phyloP scores from a whole-genome alignment of 2,797 vertebrate genomes.

The Thripadectes ignobilis region DNA sequence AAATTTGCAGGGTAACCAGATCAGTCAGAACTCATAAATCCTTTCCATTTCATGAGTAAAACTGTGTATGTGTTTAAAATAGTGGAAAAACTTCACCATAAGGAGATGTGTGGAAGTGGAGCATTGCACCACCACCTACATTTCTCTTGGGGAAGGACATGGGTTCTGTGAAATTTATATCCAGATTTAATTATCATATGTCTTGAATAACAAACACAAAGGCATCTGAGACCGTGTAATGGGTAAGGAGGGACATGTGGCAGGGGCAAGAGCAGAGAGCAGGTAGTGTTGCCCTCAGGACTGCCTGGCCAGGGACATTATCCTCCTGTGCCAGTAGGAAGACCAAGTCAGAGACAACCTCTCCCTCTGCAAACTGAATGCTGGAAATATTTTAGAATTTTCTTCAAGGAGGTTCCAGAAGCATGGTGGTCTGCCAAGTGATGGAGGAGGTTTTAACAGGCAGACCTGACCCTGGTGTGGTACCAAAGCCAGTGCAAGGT shows the following conservation, averaged over 20 bases:
- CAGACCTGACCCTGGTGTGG: neutral
- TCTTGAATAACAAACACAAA: neutral
- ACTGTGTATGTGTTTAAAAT: neutral
- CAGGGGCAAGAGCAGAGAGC: neutral
- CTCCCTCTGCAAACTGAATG: neutral
- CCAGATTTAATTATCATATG: neutral
- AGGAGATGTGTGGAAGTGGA: neutral
- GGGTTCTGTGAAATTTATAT: neutral
- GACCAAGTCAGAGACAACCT: neutral
- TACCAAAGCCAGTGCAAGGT: neutral
- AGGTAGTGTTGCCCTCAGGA: neutral
- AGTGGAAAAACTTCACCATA: neutral
- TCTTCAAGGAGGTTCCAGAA: neutral
- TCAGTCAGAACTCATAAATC: neutral
- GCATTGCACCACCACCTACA: neutral
- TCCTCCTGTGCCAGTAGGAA: neutral
- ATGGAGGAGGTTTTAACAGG: neutral
- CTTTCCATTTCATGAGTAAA: neutral
- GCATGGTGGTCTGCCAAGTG: neutral
- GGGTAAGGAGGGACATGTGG: neutral
- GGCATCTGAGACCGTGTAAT: accelerated
- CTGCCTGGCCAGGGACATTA: neutral
- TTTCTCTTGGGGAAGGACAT: neutral
- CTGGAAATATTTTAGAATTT: neutral
- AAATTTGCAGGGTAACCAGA: neutral